A percentile compares a stretch with the other conserved stretches of the same genome.
Conservation (phyloP, 2,113 vertebrate genomes). For the Catharus minimus region DNA sequence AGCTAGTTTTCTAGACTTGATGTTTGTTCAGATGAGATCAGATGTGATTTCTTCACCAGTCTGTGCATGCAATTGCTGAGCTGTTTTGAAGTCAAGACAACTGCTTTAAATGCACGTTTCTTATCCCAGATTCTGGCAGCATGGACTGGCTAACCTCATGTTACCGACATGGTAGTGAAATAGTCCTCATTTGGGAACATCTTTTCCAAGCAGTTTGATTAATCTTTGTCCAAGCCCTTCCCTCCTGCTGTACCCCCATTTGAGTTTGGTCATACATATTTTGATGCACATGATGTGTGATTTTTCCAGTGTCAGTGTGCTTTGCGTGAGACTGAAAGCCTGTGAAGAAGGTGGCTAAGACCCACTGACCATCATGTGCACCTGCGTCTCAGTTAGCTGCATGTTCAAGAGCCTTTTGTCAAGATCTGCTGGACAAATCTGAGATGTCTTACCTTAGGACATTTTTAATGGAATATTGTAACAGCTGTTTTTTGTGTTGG, state of each 20-base stretch:
- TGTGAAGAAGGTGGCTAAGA: neutral
- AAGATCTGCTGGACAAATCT: conserved; percentile 34
- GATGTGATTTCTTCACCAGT: neutral
- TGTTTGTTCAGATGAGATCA: neutral
- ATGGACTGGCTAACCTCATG: neutral
- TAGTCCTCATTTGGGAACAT: neutral
- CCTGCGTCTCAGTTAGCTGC: neutral
- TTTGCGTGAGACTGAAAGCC: conserved; percentile 6
- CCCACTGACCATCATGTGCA: neutral
- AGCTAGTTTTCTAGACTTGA: neutral
- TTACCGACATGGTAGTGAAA: neutral
- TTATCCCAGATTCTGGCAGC: neutral
- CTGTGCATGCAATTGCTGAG: neutral
- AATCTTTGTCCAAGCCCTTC: neutral
- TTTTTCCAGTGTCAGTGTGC: conserved; percentile 4
- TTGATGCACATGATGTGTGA: neutral
- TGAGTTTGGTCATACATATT: neutral
- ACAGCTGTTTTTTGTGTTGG: neutral
- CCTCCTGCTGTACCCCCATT: neutral
- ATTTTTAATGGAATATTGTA: neutral
- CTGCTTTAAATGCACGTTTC: neutral
- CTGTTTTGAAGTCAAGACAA: neutral
- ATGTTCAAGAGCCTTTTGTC: neutral
- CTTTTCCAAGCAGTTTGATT: neutral
- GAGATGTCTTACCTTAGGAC: neutral